Base-by-base conservation (phyloP, 1,140 invertebrate species). In the Acromyrmex charruanus region DNA sequence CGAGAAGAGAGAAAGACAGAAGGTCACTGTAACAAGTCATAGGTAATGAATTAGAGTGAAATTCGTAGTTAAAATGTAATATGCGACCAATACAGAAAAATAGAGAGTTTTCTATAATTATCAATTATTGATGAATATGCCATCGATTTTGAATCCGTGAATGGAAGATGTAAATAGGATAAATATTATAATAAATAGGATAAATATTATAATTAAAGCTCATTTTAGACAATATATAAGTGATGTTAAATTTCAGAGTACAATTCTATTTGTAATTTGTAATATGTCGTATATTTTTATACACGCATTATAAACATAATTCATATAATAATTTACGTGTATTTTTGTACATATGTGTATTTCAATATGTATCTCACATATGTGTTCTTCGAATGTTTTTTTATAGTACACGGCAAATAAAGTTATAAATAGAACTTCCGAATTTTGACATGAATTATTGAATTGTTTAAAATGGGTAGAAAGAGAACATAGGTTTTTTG, bases 201-300 rank as follows among this genome's bases (percentile, higher is more conserved):
- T 72, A 10, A n/a, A 77, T 44, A n/a, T 66, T 14, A 18, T 66
- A 35, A 66, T 18, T 35, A 35, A 65, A 65, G 16, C 3, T 6
- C 9, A 66, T 66, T 66, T 66, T 66, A 39, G 0, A 66, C 18
- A 35, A 66, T 66, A 0, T 66, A 1, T 35, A 35, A 39, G 35
- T 35, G 28, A 66, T 28, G 1, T 66, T 66, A 59, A 21, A 66
- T 4, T 31, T 63, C 16, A 63, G 1, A 16, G 3, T 28, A 63
- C 25, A 63, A 35, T 66, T n/a, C 7, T n/a, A 35, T 65, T 66
- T 66, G 14, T 66, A 31, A 65, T 65, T 65, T 31, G 58, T 59
- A 12, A 59, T 61, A 61, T 61, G 3, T 16, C 7, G 0, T 66
- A 18, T n/a, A 35, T n/a, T 66, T 66, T 65, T 31, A 65, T 35